A percentile compares a stretch with the other conserved stretches of the same genome.
Evolutionary conservation across 2,888 invertebrate species (phyloP).

Genomic region (Zygothrica quintamaculata): DNA sequence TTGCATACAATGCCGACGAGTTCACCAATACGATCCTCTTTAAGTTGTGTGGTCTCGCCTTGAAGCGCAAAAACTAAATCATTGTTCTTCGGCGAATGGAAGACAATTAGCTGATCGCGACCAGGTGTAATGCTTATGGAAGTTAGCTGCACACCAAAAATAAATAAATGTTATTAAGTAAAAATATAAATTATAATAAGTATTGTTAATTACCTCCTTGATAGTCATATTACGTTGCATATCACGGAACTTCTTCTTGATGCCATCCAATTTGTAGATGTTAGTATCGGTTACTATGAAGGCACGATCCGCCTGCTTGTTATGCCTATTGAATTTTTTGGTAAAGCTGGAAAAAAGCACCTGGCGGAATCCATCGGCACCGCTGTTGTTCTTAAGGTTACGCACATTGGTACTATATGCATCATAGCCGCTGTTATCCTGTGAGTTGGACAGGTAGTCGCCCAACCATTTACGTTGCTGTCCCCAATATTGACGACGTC

Average conservation of each 20-base stretch:
- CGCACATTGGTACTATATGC: slow-evolving; percentile 88
- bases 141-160: slow-evolving; percentile 89
- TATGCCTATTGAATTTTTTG: slow-evolving; percentile 85
- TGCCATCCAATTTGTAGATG: slow-evolving; percentile 94
- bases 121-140: slow-evolving; percentile 94
- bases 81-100: slow-evolving; percentile 94
- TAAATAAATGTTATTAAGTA: too few species aligned
- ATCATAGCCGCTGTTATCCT: slow-evolving; percentile 89
- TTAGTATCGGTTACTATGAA: slow-evolving; percentile 93
- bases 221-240: slow-evolving; percentile 94
- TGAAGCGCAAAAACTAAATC: slow-evolving; percentile 94
- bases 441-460: slow-evolving; percentile 90
- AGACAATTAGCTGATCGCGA: slow-evolving; percentile 93
- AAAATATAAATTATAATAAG: too few species aligned
- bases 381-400: slow-evolving; percentile 86
- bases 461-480: slow-evolving; percentile 92
- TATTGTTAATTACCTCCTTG: slow-evolving; percentile 86
- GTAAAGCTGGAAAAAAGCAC: slow-evolving; percentile 85
- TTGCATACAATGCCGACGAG: slow-evolving; percentile 92
- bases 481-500: slow-evolving; percentile 88
- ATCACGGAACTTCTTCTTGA: slow-evolving; percentile 91
- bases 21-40: slow-evolving; percentile 93
- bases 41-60: slow-evolving; percentile 81
- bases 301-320: slow-evolving; percentile 94
- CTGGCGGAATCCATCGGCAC: slow-evolving; percentile 87